Conservation (phyloP, 2,113 vertebrate genomes). For the Noturus placidus region DNA sequence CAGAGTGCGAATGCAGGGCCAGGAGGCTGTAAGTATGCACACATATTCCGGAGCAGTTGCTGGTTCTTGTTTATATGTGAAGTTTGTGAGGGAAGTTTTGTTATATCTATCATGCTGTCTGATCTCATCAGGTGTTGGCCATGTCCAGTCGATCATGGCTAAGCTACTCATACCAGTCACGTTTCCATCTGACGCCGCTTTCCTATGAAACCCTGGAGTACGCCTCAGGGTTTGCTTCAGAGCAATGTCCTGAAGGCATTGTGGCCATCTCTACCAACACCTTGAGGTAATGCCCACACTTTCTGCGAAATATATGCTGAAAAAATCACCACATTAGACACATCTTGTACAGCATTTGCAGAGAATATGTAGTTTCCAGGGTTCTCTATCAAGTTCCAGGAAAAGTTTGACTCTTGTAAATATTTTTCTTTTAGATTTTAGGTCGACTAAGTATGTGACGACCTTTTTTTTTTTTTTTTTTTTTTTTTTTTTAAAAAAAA, state of each 20-base stretch:
- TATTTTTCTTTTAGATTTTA: background rate
- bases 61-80: background rate
- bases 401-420: background rate
- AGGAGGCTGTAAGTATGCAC: slow-evolving; percentile 91
- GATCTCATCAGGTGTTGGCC: slow-evolving; percentile 82
- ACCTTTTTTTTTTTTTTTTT: too few species aligned
- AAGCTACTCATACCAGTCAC: slow-evolving; percentile 97
- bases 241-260: slow-evolving; percentile 97
- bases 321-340: background rate
- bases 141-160: slow-evolving; percentile 99
- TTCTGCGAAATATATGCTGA: background rate
- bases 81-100: background rate
- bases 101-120: background rate
- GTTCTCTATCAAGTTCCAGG: background rate
- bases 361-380: background rate
- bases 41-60: rapidly evolving
- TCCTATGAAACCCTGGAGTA: slow-evolving; percentile 97
- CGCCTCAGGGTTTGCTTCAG: slow-evolving; percentile 95
- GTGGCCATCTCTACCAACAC: slow-evolving; percentile 99
- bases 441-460: too few species aligned
- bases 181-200: slow-evolving; percentile 92
- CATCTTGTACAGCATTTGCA: background rate
- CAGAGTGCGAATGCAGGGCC: slow-evolving; percentile 95
- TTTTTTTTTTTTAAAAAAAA: too few species aligned
- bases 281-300: slow-evolving; percentile 75